These are phyloP conservation scores for Triplophysa rosa DNA, from an alignment of 2,113 vertebrate species.

Conservation along the genomic window DNA sequence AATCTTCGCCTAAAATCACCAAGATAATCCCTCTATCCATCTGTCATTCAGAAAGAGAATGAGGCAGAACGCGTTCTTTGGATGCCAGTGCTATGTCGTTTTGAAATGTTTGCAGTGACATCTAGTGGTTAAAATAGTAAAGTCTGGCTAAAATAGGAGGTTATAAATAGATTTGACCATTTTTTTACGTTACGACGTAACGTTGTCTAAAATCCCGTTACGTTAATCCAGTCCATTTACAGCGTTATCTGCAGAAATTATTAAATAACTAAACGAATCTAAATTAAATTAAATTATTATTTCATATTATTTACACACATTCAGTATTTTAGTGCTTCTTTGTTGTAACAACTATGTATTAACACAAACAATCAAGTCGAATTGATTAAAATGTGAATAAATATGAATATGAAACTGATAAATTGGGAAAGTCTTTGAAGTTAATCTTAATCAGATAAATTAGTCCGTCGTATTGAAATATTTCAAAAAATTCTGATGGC, in stretches of 20 bases:
- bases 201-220: no score
- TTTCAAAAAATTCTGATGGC: neutral
- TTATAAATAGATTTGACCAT: neutral
- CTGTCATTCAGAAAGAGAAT: slow-evolving; percentile 63
- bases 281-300: no score
- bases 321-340: no score
- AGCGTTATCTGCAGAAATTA: neutral
- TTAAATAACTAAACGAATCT: neutral
- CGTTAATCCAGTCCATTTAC: neutral
- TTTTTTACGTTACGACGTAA: neutral
- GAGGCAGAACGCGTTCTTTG: neutral
- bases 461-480: no score
- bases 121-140: slow-evolving; percentile 37
- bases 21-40: slow-evolving; percentile 77
- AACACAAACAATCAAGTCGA: no score
- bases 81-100: neutral
- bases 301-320: no score
- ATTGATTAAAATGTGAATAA: no score
- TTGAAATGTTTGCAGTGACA: slow-evolving; percentile 26
- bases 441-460: neutral
- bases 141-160: neutral
- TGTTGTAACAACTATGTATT: no score
- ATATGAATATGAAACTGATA: no score
- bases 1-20: slow-evolving; percentile 81
- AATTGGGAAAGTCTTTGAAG: no score